These are phyloP conservation scores for Nasua narica DNA, from an alignment of 2,797 vertebrate genomes.

Conservation along the genomic window DNA sequence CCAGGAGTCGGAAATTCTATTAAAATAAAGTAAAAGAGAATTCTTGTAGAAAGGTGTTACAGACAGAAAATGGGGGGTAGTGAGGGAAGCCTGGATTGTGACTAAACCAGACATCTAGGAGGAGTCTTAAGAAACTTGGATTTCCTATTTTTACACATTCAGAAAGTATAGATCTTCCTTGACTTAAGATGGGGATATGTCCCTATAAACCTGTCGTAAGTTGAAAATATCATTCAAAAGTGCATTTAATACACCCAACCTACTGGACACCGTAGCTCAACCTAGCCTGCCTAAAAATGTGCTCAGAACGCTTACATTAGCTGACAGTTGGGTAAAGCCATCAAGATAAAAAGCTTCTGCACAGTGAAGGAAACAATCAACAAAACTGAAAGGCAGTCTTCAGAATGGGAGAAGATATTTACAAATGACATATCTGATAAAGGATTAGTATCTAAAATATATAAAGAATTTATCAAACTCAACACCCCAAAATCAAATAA, in stretches of 20 bases:
- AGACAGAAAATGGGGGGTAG: neutral
- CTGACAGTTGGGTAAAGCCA: neutral
- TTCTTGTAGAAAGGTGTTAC: neutral
- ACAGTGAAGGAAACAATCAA: neutral
- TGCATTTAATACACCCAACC: neutral
- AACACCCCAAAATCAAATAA: neutral
- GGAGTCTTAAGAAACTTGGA: neutral
- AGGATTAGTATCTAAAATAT: neutral
- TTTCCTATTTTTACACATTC: neutral
- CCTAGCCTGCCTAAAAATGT: neutral
- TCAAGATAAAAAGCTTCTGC: neutral
- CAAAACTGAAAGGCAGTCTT: neutral
- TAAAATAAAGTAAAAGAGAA: neutral
- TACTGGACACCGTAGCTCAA: neutral
- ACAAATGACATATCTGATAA: neutral
- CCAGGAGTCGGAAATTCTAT: neutral
- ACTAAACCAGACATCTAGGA: neutral
- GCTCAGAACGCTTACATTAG: neutral
- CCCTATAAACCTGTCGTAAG: neutral
- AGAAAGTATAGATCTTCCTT: neutral
- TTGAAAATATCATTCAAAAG: neutral
- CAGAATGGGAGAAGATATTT: neutral
- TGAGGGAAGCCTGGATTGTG: neutral
- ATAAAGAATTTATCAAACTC: neutral
- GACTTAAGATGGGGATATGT: neutral